A percentile compares a stretch with the other conserved stretches of the same genome.
Conservation (phyloP, 2,888 invertebrate genomes). For the Cetonia aurata region DNA sequence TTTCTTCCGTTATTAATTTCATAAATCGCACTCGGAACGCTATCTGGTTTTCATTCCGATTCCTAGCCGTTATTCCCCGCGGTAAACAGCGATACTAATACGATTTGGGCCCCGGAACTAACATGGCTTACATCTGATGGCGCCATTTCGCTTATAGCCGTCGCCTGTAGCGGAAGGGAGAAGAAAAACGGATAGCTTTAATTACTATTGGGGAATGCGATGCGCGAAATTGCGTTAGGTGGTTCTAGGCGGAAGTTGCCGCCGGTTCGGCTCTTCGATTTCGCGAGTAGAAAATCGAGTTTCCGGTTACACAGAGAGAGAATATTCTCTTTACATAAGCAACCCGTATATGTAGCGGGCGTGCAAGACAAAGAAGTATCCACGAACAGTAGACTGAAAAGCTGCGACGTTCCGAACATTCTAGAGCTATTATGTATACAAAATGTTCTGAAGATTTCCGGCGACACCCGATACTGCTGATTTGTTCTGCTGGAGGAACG, state of each 20-base stretch:
- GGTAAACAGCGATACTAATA: slow-evolving; percentile 16
- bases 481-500: too few relatives aligned
- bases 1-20: slow-evolving; percentile 15
- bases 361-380: too few relatives aligned
- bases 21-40: slow-evolving; percentile 18
- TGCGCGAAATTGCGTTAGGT: slow-evolving; percentile 13
- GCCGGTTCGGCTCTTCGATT: slow-evolving; percentile 21
- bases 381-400: too few relatives aligned
- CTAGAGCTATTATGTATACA: too few relatives aligned
- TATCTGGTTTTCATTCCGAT: neutral
- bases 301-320: slow-evolving; percentile 19
- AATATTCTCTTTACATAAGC: too few relatives aligned
- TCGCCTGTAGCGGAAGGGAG: neutral
- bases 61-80: neutral
- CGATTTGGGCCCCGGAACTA: slow-evolving; percentile 8
- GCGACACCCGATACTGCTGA: too few relatives aligned
- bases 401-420: too few relatives aligned
- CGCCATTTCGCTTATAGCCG: neutral
- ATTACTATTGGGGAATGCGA: slow-evolving; percentile 30
- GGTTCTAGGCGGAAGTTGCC: slow-evolving; percentile 4
- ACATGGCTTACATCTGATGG: neutral
- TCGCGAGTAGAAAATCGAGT: slow-evolving; percentile 26
- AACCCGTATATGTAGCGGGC: too few relatives aligned
- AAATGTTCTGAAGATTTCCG: too few relatives aligned
- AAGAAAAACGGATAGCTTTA: slow-evolving; percentile 24